A percentile compares a stretch with the other conserved stretches of the same genome.
Evolutionary conservation across 2,797 vertebrate genomes (phyloP).

Genomic region (Hylomyscus alleni): DNA sequence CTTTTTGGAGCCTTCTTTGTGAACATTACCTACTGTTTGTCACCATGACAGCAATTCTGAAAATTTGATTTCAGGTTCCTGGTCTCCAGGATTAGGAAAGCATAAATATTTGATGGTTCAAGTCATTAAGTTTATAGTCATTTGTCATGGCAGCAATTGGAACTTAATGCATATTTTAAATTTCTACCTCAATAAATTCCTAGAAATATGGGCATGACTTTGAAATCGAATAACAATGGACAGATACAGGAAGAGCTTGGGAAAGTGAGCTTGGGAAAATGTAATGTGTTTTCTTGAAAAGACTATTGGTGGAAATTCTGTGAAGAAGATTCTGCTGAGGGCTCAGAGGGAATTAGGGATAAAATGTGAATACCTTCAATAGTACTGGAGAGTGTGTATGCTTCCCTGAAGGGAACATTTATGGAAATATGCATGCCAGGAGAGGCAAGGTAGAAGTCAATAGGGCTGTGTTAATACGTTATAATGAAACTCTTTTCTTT

Average conservation of each 20-base stretch:
- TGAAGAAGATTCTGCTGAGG: not conserved
- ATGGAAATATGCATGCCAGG: not conserved
- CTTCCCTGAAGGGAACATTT: not conserved
- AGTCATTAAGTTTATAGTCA: not conserved
- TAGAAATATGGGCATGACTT: not conserved
- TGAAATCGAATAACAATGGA: not conserved
- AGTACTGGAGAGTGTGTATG: not conserved
- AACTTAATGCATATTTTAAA: not conserved
- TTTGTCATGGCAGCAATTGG: not conserved
- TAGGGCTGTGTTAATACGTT: too few relatives aligned
- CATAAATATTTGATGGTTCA: not conserved
- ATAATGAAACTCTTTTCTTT: not conserved
- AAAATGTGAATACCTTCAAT: not conserved
- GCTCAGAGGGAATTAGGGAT: not conserved
- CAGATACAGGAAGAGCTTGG: not conserved
- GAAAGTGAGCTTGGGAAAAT: too few relatives aligned
- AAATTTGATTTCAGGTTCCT: not conserved
- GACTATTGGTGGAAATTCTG: not conserved
- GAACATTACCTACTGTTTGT: not conserved
- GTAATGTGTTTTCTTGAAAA: too few relatives aligned
- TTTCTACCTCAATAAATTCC: not conserved
- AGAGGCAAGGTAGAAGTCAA: not conserved
- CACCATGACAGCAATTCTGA: not conserved
- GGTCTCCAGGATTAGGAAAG: not conserved
- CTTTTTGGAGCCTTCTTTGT: not conserved